Conservation (phyloP, 1,140 invertebrate genomes). For the Drosophila neocordata region DNA sequence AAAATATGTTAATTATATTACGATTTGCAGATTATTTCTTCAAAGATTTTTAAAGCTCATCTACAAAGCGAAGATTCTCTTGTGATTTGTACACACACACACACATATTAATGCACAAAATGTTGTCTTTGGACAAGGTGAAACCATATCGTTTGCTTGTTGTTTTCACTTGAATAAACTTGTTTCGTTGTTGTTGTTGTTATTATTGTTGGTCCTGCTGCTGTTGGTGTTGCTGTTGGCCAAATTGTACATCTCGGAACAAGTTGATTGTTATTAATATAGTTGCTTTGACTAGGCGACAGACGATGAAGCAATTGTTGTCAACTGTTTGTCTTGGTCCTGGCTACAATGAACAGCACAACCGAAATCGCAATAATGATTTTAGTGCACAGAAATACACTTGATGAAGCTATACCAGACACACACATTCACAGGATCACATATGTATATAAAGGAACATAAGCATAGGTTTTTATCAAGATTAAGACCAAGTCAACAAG, state of each 20-base stretch:
- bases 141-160: conserved; percentile 29
- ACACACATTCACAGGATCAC: conserved; percentile 5
- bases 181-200: conserved; percentile 26
- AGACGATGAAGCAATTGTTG: neutral
- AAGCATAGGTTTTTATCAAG: conserved; percentile 46
- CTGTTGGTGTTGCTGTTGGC: conserved; percentile 35
- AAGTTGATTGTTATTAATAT: conserved; percentile 64
- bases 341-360: neutral
- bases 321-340: conserved; percentile 5
- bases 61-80: no score
- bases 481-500: conserved; percentile 54
- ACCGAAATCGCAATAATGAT: conserved; percentile 13
- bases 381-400: conserved; percentile 6
- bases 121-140: neutral
- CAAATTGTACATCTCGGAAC: conserved; percentile 46
- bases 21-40: no score
- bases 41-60: no score
- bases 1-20: no score
- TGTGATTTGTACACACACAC: no score
- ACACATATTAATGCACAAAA: neutral
- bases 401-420: conserved; percentile 1
- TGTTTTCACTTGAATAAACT: conserved; percentile 51
- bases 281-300: conserved; percentile 30
- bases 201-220: conserved; percentile 24
- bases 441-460: neutral